These are phyloP conservation scores for Basileuterus tristriatus DNA, from an alignment of 2,797 vertebrate genomes.

Conservation along the genomic window DNA sequence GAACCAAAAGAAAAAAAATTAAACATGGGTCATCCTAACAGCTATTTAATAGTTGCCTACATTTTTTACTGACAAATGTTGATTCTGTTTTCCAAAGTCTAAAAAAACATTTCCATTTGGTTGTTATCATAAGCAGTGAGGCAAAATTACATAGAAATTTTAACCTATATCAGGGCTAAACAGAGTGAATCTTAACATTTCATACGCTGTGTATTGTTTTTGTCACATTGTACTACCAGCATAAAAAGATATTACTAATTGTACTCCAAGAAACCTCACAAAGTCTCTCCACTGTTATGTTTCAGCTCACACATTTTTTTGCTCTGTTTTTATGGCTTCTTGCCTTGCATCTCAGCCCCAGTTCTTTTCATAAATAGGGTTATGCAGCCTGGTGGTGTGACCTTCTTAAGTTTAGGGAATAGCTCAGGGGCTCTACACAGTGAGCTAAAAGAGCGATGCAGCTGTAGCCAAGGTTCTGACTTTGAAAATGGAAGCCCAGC, in stretches of 20 bases:
- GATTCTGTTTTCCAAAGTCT: not conserved
- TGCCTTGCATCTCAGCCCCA: not conserved
- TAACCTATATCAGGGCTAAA: not conserved
- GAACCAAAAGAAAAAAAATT: not conserved
- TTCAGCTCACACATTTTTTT: not conserved
- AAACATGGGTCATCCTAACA: not conserved
- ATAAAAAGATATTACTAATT: not conserved
- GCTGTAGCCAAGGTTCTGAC: not conserved
- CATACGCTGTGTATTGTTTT: not conserved
- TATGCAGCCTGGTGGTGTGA: not conserved
- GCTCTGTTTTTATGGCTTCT: not conserved
- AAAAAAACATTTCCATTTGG: not conserved
- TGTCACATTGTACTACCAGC: not conserved
- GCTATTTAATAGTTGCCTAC: not conserved
- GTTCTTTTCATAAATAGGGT: not conserved
- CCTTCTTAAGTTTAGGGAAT: not conserved
- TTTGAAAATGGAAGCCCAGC: not conserved
- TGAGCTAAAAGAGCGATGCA: not conserved
- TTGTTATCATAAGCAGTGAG: not conserved
- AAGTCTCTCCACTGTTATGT: not conserved
- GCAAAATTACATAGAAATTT: not conserved
- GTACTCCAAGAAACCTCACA: not conserved
- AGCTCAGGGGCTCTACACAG: not conserved
- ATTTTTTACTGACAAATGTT: not conserved
- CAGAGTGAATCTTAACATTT: not conserved